phyloP scores from a whole-genome alignment of 1,140 invertebrate species.

The Papilio aristodemus region DNA sequence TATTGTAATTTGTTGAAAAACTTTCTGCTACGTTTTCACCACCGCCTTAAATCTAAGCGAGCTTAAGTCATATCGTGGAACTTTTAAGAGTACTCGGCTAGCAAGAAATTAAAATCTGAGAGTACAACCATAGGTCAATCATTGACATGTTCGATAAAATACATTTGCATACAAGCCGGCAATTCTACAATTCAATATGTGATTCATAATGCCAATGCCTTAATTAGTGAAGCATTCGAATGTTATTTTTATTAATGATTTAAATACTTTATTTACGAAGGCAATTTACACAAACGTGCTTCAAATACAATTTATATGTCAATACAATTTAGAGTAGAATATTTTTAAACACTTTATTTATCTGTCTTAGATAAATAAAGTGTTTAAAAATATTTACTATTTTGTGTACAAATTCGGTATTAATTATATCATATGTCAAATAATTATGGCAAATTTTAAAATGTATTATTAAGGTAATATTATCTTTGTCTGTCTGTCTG shows the following conservation, averaged over 20 bases:
- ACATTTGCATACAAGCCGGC: background rate
- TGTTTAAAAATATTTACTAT: background rate
- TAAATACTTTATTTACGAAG: background rate
- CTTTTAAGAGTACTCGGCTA: background rate
- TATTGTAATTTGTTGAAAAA: too few relatives aligned
- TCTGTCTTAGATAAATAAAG: background rate
- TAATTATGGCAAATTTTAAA: too few relatives aligned
- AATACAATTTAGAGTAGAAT: background rate
- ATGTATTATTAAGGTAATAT: too few relatives aligned
- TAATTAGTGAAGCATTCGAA: conserved; percentile 1
- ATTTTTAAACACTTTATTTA: too few relatives aligned
- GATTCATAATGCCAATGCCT: conserved; percentile 14
- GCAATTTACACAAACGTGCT: conserved; percentile 9
- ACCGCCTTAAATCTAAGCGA: background rate
- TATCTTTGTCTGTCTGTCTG: too few relatives aligned
- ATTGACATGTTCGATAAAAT: conserved; percentile 14
- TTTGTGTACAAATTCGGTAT: background rate
- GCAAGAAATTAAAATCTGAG: background rate
- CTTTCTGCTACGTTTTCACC: too few relatives aligned
- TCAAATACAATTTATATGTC: background rate
- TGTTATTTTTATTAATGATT: background rate
- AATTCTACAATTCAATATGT: background rate
- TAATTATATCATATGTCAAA: too few relatives aligned
- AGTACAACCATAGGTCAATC: background rate
- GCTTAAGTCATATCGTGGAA: background rate